phyloP scores from a whole-genome alignment of 1,140 invertebrate genomes.

The Cydia amplana region DNA sequence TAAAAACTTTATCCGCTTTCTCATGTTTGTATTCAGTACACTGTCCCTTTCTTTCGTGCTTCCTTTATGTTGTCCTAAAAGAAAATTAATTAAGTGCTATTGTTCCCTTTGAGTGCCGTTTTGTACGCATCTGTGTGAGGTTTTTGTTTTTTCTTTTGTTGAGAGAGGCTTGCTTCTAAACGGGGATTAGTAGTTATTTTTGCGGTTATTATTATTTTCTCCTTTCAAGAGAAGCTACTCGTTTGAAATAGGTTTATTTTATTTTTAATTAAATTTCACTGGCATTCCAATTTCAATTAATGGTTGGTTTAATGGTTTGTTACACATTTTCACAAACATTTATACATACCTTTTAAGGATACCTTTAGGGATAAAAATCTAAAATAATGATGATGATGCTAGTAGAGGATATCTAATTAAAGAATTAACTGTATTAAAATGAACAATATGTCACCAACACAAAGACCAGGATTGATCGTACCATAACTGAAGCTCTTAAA shows the following conservation, averaged over 20 bases:
- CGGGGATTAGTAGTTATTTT: slow-evolving; percentile 18
- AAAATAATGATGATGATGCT: no score
- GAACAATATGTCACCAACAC: neutral
- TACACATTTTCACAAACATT: neutral
- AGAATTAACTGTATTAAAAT: neutral
- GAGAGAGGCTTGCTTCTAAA: slow-evolving; percentile 16
- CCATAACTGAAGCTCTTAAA: neutral
- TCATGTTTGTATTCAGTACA: slow-evolving; percentile 48
- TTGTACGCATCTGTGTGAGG: slow-evolving; percentile 45
- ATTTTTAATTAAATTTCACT: neutral
- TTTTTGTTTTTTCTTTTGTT: slow-evolving; percentile 32
- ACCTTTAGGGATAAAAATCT: no score
- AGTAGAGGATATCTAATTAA: neutral
- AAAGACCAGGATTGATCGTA: neutral
- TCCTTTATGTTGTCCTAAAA: slow-evolving; percentile 56
- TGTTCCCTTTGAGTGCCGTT: slow-evolving; percentile 55
- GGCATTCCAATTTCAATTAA: no score
- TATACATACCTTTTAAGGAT: neutral
- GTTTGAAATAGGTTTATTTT: neutral
- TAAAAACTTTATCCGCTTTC: slow-evolving; percentile 52
- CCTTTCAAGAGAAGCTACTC: neutral
- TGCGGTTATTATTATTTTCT: neutral
- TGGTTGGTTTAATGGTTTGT: neutral
- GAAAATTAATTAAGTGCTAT: slow-evolving; percentile 69
- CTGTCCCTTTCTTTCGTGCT: slow-evolving; percentile 49